Base-by-base conservation (phyloP, 2,888 invertebrate species). In the Loripinus fragilis region DNA sequence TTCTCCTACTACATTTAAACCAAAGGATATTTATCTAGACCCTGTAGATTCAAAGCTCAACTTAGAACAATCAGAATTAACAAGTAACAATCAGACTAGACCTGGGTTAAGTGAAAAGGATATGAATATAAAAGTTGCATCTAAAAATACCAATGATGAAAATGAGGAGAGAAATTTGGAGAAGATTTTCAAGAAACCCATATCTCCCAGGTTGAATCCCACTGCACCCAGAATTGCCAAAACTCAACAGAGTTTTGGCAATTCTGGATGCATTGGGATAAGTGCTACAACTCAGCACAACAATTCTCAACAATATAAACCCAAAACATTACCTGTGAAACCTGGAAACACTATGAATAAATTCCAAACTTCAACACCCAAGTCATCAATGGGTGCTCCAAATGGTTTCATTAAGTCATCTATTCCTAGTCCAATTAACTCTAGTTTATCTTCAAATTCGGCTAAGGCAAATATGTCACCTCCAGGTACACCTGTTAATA, bases 1-100 rank as follows among this genome's bases (percentile, higher is more conserved):
- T 17, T 33, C 60, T 60, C 60, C 30, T 33, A 33, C 60, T 12
- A 85, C 75, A 64, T 71, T 80, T 70, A 38, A 73, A 23, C 12
- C 72, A 25, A 41, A 42, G 28, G 76, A 85, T 45, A 79, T 85
- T 45, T 85, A 76, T 73, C 65, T 76, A 42, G 83, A 83, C 74
- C 76, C 78, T 23, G 76, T 60, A 1, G 33, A 35, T 7, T 25
- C 55, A 0, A n/a, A n/a, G n/a, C 7, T 28, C 35, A 17, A n/a
- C 8, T 20, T 8, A 45, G 20, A 52, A 28, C 10, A 17, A 25
- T 10, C 7, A 42, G 60, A 38, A 38, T 42, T 17, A 60, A 38
- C 15, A 23, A 15, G 1, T 33, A 69, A 33, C 28, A 8, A 0
- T 15, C 20, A 20, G 10, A 30, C 50, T 20, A 76, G 50, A 23